These are phyloP conservation scores for Potorous gilbertii DNA, from an alignment of 2,797 vertebrate genomes.

Conservation along the genomic window DNA sequence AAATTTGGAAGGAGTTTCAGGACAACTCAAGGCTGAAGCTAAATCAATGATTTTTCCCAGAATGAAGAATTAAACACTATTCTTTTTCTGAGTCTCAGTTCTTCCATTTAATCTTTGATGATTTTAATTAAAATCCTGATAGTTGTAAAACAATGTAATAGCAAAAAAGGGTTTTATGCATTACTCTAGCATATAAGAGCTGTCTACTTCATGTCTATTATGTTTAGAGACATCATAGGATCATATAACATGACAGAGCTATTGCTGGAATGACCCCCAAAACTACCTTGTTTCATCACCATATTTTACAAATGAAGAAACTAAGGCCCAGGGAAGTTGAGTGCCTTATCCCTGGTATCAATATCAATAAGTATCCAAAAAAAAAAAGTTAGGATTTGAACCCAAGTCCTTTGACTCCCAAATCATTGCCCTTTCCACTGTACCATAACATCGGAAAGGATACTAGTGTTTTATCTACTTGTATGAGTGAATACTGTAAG, in stretches of 20 bases:
- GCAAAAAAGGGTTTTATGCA: background rate
- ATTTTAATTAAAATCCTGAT: background rate
- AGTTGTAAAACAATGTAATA: background rate
- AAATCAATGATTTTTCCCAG: background rate
- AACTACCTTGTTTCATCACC: background rate
- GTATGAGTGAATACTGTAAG: background rate
- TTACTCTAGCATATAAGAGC: background rate
- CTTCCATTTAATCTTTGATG: background rate
- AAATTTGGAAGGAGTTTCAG: background rate
- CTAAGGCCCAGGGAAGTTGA: background rate
- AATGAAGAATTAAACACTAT: background rate
- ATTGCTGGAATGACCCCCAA: background rate
- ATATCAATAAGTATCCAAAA: too few relatives aligned
- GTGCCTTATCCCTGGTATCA: background rate
- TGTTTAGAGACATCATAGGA: background rate
- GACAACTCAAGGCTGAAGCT: background rate
- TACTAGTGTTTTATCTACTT: background rate
- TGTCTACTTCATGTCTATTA: background rate
- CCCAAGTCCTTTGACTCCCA: fast-evolving
- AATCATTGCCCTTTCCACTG: background rate
- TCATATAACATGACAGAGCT: background rate
- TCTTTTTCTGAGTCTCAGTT: background rate
- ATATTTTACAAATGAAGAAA: background rate
- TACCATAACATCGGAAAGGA: background rate
- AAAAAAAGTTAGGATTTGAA: background rate